Percentiles rank a stretch among this genome's conserved stretches.
Evolutionary conservation across 1,140 invertebrate genomes (phyloP).

Genomic region (Heliconius eleuchia): DNA sequence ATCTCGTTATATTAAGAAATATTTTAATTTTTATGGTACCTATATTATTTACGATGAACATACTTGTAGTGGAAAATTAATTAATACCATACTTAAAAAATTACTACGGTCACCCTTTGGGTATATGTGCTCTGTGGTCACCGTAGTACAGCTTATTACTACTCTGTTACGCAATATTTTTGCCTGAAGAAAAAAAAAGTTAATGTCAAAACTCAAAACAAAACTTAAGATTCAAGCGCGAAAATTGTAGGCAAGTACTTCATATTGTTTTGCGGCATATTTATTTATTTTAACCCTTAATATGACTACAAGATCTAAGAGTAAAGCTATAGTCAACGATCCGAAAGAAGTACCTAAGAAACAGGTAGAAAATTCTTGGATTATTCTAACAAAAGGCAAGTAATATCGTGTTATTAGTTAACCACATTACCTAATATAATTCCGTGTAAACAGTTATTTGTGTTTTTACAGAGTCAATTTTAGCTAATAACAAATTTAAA

Average conservation of each 20-base stretch:
- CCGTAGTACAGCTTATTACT: too few relatives aligned
- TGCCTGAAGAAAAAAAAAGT: slow-evolving; percentile 40
- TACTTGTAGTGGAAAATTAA: too few relatives aligned
- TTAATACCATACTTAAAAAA: too few relatives aligned
- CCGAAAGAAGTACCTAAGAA: slow-evolving; percentile 38
- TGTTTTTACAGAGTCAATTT: slow-evolving; percentile 76
- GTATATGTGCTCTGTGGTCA: too few relatives aligned
- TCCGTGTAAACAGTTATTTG: background rate
- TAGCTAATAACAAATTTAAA: slow-evolving; percentile 85
- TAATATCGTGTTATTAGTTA: background rate
- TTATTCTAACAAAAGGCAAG: slow-evolving; percentile 85
- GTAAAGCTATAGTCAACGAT: slow-evolving; percentile 39
- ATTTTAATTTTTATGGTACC: too few relatives aligned
- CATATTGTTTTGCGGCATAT: slow-evolving; percentile 16
- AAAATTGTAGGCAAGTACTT: background rate
- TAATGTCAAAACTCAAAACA: slow-evolving; percentile 54
- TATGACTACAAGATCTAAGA: slow-evolving; percentile 60
- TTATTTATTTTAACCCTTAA: slow-evolving; percentile 7
- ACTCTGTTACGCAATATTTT: slow-evolving; percentile 35
- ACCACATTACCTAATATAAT: background rate
- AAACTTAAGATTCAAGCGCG: background rate
- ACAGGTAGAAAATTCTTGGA: slow-evolving; percentile 83
- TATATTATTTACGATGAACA: too few relatives aligned
- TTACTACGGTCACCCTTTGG: too few relatives aligned
- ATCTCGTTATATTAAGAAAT: too few relatives aligned